phyloP scores from a whole-genome alignment of 2,113 vertebrate species.

The Phalacrocorax brasilianus region DNA sequence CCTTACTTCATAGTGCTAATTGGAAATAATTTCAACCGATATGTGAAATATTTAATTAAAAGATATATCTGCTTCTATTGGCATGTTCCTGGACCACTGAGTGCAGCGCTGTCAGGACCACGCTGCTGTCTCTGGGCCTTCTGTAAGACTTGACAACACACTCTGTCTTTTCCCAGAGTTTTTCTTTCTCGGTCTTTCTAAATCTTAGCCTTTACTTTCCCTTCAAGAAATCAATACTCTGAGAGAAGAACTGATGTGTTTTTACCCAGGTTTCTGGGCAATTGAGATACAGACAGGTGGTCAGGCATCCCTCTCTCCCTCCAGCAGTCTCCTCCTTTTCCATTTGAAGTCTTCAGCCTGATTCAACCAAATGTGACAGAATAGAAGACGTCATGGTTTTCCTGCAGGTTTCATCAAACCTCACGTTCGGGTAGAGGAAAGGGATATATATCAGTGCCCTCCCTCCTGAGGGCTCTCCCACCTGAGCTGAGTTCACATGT shows the following conservation, averaged over 20 bases:
- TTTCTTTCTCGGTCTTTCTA: background rate
- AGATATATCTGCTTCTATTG: conserved; percentile 18
- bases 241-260: background rate
- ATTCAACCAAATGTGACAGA: background rate
- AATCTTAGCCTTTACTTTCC: background rate
- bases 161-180: background rate
- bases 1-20: conserved; percentile 40
- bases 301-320: background rate
- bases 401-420: background rate
- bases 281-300: background rate
- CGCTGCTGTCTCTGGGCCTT: background rate
- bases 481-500: rapidly evolving
- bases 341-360: background rate
- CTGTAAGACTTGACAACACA: background rate
- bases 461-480: background rate
- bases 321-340: background rate
- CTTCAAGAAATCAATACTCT: background rate
- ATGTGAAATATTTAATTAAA: conserved; percentile 45
- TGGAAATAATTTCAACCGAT: conserved; percentile 34
- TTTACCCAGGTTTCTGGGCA: background rate
- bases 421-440: background rate
- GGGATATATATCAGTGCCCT: background rate
- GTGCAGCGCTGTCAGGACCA: background rate
- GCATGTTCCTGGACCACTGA: background rate
- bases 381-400: background rate